Evolutionary conservation across 2,888 invertebrate genomes (phyloP), one percentile per base, ranked within the genome.

Genomic region (Drosophila barbarae): DNA sequence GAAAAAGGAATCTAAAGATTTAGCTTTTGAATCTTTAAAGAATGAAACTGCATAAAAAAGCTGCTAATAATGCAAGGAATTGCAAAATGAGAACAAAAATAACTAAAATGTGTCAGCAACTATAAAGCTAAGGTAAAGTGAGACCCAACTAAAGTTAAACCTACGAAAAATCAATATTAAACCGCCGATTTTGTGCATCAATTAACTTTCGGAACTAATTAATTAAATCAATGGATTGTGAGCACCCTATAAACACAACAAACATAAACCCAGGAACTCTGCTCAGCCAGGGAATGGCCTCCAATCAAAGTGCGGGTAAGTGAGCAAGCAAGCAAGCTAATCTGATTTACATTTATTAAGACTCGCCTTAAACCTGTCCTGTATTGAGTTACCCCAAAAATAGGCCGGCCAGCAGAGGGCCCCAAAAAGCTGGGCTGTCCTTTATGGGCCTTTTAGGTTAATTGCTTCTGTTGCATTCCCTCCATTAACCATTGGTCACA

Each of bases 401-500:
- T 30, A 21, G 47, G 39, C 15, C 42, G 28, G 28, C 44, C 35
- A 36, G 35, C 23, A 9, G 26, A 44, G 26, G 26, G n/a, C 46
- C 52, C 41, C 52, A 35, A 42, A 46, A 34, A 15, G 18, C 54
- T 35, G 54, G 28, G 38, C 46, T 60, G 59, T 28, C 59, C 68
- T 76, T 83, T 83, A 77, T 79, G 69, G 74, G 70, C 76, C 87
- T 87, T 87, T 87, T 86, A 87, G 86, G 87, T 87, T 87, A 87
- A 87, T 87, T 87, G 81, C 83, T 57, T 69, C 55, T 51, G 57
- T 60, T 53, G 74, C 75, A 74, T 66, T 65, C 52, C 41, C 72
- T 44, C 56, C 54, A 72, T 72, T 67, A 67, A 58, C 57, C 61
- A 49, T 44, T 63, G 60, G 54, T 30, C 64, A 68, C 64, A 85